Evolutionary conservation across 2,797 vertebrate species (phyloP), one percentile per base, ranked within the genome.

Genomic region (Pipistrellus nathusii): DNA sequence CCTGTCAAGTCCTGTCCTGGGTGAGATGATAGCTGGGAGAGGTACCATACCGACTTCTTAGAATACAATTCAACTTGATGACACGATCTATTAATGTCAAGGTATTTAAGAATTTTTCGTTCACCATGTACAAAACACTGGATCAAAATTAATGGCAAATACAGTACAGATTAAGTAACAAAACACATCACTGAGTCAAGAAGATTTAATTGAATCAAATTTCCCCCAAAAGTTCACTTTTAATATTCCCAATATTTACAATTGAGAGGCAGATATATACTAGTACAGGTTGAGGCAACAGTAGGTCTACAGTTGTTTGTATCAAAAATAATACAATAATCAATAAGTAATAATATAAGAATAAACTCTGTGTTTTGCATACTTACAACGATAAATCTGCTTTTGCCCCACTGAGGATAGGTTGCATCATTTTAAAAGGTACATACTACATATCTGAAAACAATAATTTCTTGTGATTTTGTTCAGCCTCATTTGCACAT

Each of bases 121-220:
- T 93, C 55, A 85, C 44, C 30, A 80, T 91, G 55, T 30, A 93
- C 18, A 91, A 25, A 77, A 41, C 23, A 83, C 0, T 76, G n/a
- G 38, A 46, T 93, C 41, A 91, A 93, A 95, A 75, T 72, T 48
- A 92, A 84, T 14, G 18, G 23, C 9, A 95, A 88, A 91, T 44
- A 69, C 3, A 89, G 72, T 59, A 55, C 17, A 81, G 41, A 81
- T 72, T 83, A 92, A 44, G 17, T 91, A 84, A 86, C 25, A 94
- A 88, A 83, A 92, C 85, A 73, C 5, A 84, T 25, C 4, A 75
- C 14, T 62, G 21, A 89, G 82, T 77, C 21, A 95, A 90, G 23
- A 86, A 85, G 38, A 94, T 41, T 90, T 89, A 77, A 68, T n/a
- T 80, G 8, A 86, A 38, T 91, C 53, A 84, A 59, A 48, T 64